Conservation (phyloP, 2,797 vertebrate genomes). For the Margarornis squamiger region DNA sequence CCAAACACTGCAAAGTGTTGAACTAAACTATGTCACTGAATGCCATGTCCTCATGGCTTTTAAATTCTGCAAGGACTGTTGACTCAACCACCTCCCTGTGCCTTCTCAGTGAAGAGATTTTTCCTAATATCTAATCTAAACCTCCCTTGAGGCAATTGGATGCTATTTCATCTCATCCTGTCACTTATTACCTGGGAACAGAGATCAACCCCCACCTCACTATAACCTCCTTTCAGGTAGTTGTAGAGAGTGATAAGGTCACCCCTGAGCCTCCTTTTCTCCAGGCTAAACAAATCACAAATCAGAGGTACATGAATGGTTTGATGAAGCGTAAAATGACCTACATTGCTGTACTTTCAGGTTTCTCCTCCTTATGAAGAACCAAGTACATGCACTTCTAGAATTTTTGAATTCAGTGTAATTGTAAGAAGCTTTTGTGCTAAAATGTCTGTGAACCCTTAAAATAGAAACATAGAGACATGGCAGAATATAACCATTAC, state of each 20-base stretch:
- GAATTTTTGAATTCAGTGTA: neutral
- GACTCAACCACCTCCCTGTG: neutral
- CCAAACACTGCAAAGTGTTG: fast-evolving
- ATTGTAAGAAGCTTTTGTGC: neutral
- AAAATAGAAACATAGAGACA: neutral
- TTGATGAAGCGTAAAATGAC: neutral
- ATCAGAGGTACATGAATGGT: neutral
- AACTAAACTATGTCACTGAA: neutral
- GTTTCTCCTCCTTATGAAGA: neutral
- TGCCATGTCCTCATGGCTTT: neutral
- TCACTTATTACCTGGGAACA: neutral
- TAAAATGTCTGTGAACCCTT: neutral
- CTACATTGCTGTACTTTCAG: neutral
- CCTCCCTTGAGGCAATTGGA: neutral
- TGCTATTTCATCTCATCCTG: neutral
- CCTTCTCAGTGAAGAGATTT: neutral
- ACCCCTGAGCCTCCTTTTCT: neutral
- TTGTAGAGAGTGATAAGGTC: neutral
- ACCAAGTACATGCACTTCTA: neutral
- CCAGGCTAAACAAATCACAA: neutral
- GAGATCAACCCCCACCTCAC: neutral
- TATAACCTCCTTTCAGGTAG: neutral
- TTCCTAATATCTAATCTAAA: neutral
- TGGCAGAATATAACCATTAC: neutral
- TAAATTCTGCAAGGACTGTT: neutral